phyloP scores from a whole-genome alignment of 2,888 invertebrate species.

The Volucella zonaria region DNA sequence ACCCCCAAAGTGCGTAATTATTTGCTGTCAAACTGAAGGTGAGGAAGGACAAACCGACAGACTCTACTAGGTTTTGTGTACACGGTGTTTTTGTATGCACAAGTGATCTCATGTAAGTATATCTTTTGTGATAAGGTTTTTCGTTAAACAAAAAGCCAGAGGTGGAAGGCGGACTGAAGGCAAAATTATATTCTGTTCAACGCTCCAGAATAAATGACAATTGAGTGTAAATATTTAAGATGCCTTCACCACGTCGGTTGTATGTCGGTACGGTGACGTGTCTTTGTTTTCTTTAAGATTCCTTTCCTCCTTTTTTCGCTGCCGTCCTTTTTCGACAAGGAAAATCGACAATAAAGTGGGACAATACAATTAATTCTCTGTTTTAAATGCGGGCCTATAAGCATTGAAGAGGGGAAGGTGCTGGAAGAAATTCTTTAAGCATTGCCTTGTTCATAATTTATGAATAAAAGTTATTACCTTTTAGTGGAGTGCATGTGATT shows the following conservation, averaged over 20 bases:
- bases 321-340: too few relatives aligned
- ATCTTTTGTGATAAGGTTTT: slow-evolving; percentile 10
- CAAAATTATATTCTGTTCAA: slow-evolving; percentile 16
- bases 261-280: not conserved
- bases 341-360: not conserved
- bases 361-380: not conserved
- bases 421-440: not conserved
- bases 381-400: slow-evolving; percentile 1
- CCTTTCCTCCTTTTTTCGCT: not conserved
- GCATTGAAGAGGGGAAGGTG: not conserved
- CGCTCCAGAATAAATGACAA: slow-evolving; percentile 37
- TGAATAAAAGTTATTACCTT: not conserved
- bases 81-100: slow-evolving; percentile 27
- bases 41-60: not conserved
- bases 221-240: slow-evolving; percentile 47
- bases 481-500: not conserved
- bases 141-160: not conserved
- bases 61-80: not conserved
- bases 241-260: slow-evolving; percentile 1
- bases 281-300: not conserved
- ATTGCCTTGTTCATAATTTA: slow-evolving; percentile 29
- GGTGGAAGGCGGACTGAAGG: not conserved
- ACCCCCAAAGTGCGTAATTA: slow-evolving; percentile 17
- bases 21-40: not conserved
- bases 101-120: slow-evolving; percentile 22